Evolutionary conservation across 37 sponge, comb jelly and placozoan genomes (phyloP), one percentile per base, ranked within the genome.

Genomic region (Chondrilla cf. caribensis): DNA sequence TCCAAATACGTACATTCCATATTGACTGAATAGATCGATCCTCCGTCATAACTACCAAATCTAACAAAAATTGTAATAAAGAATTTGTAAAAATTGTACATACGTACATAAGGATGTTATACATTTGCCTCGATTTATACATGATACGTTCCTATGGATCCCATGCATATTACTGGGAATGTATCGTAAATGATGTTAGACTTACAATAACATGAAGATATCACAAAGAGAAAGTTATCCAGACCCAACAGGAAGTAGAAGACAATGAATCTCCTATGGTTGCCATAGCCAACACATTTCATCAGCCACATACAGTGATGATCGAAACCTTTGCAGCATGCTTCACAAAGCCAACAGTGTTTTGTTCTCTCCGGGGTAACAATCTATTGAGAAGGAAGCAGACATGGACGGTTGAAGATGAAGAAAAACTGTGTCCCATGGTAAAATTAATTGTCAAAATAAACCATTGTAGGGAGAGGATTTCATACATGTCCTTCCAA

Each of bases 231-330:
- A 60, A 88, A 84, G 72, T 88, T 87, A 51, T 78, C 81, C 0
- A 90, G 31, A 40, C 43, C 85, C 5, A 94, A 79, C 11, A 68
- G 25, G n/a, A 87, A 55, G 7, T 51, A 64, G 81, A 94, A 88
- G 28, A 94, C 38, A 21, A 90, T 83, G 81, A 94, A 94, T 43
- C 71, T 28, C 2, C 87, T 77, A 36, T 94, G 95, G 81, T 90
- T 94, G 42, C 83, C 82, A 78, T 79, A 70, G 26, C 91, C 94
- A 6, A 94, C 81, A 58, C 95, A 94, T 22, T 42, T 79, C 77
- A 44, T 85, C 79, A 94, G 77, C 95, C 95, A 94, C 77, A 85
- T 77, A 62, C 95, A 94, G 79, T 94, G 95, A 82, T 94, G 95
- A 76, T 94, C 95, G 84, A 94, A 94, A 21, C 89, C 89, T 31